Evolutionary conservation across 2,888 invertebrate genomes (phyloP), one percentile per base, ranked within the genome.

Genomic region (Pachymerium ferrugineum): DNA sequence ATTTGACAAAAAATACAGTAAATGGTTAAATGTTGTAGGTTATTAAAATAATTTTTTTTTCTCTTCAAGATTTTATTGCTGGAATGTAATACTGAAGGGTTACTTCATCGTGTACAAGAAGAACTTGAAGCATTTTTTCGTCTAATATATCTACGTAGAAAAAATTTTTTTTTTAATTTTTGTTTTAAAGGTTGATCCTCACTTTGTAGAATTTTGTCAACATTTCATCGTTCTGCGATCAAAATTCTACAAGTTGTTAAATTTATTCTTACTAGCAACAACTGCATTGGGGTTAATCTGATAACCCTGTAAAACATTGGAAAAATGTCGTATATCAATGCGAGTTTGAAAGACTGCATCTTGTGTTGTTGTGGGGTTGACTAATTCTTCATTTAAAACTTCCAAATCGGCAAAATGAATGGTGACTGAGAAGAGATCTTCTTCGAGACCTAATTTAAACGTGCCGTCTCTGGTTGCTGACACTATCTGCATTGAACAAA

Each of bases 41-140:
- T n/a, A n/a, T n/a, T n/a, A 35, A 12, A 35, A 35, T 35, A 35
- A 12, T 12, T 12, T 35, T 35, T 35, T 35, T 35, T 35, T 10
- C 12, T 22, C n/a, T n/a, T 54, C 16, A 54, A 16, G 6, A 14
- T 54, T 54, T 22, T 90, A 87, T 28, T 22, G 91, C 90, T 76
- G 89, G 90, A 77, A 94, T 87, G 82, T 92, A 91, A 81, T 91
- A 93, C 83, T 93, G 90, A 75, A 94, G 84, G 16, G 88, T 88
- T 8, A 93, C 86, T 81, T 90, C 89, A 73, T 89, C 89, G 75
- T 90, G 88, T 77, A 89, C 87, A 76, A 94, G 83, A 78, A 88
- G 87, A 79, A 94, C 83, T 80, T 92, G 90, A 0, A 93, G 88
- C 79, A 91, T 85, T 80, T 86, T 87, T 76, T 89, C 89, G 76